Base-by-base conservation (phyloP, 2,113 vertebrate genomes). In the Pycnonotus jocosus region DNA sequence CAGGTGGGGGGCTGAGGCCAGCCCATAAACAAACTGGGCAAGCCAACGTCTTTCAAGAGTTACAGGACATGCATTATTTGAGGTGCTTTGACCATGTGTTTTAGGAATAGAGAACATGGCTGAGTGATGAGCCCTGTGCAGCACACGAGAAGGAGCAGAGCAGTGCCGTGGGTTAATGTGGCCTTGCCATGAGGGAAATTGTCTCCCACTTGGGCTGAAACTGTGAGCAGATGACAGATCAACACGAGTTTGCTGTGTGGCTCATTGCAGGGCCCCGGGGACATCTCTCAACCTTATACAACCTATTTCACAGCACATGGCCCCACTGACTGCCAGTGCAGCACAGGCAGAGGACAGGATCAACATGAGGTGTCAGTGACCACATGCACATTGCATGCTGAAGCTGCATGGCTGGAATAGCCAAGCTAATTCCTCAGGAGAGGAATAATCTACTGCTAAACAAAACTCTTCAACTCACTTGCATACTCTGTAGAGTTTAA, bases 151-250 rank as follows among this genome's bases (percentile, higher is more conserved):
- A 81, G 61, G 44, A 95, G 73, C 0, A 0, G 44, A 89, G 78
- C 83, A 74, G 27, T 9, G 0, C 92, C 68, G 68, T 10, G 86
- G 48, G 72, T 62, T 92, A 66, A 93, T 30, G 71, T 60, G 77
- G 66, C 90, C 68, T 76, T 82, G 86, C 81, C 38, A 11, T 53
- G 44, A 54, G 77, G 86, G 77, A 90, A 72, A 88, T 78, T 0
- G 0, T 79, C 80, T 81, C 66, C 87, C 91, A 86, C 37, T 72
- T 61, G 89, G 45, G 48, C 37, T 84, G 40, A 92, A 92, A 93
- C 60, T 10, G 3, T 56, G 38, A 96, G 54, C 89, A 97, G 91
- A 96, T 95, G 81, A 93, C 54, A 87, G 60, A 97, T 92, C 76
- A 72, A 87, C 90, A 66, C 0, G 35, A 83, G 61, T 81, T 93